Conservation (phyloP, 2,888 invertebrate genomes). For the Stenodema calcarata region DNA sequence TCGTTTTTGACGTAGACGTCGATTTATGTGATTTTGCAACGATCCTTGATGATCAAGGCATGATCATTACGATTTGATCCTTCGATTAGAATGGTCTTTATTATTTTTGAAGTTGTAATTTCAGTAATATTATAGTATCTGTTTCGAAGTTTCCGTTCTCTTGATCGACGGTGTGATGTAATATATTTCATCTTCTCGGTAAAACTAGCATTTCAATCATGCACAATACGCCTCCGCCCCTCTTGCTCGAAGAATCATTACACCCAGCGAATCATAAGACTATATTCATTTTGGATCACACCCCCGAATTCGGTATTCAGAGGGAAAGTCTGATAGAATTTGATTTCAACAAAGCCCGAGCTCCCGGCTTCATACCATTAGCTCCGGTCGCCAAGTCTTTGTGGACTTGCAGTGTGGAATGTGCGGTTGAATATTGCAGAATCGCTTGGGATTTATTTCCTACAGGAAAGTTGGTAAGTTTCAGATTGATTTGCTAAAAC, state of each 20-base stretch:
- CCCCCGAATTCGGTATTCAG: slow-evolving; percentile 87
- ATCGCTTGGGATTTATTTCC: slow-evolving; percentile 98
- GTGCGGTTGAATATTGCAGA: slow-evolving; percentile 93
- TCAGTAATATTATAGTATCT: no score
- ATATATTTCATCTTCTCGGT: not conserved
- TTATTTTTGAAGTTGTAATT: no score
- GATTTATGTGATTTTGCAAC: no score
- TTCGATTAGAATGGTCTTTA: no score
- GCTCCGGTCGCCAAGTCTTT: slow-evolving; percentile 89
- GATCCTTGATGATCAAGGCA: no score
- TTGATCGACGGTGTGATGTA: not conserved
- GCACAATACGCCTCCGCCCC: not conserved
- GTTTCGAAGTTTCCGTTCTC: no score
- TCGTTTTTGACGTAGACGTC: no score
- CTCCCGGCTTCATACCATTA: slow-evolving; percentile 75
- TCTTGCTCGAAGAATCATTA: slow-evolving; percentile 61
- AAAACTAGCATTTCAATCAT: not conserved
- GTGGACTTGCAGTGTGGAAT: slow-evolving; percentile 96
- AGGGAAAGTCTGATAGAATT: slow-evolving; percentile 84
- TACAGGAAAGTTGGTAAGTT: slow-evolving; percentile 77
- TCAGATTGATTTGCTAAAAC: no score
- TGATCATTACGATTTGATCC: no score
- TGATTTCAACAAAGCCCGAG: slow-evolving; percentile 75
- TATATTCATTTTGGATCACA: slow-evolving; percentile 92
- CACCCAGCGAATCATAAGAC: slow-evolving; percentile 90